Evolutionary conservation across 92 coral and sea anemone genomes (phyloP).

Genomic region (Blastomussa wellsi): DNA sequence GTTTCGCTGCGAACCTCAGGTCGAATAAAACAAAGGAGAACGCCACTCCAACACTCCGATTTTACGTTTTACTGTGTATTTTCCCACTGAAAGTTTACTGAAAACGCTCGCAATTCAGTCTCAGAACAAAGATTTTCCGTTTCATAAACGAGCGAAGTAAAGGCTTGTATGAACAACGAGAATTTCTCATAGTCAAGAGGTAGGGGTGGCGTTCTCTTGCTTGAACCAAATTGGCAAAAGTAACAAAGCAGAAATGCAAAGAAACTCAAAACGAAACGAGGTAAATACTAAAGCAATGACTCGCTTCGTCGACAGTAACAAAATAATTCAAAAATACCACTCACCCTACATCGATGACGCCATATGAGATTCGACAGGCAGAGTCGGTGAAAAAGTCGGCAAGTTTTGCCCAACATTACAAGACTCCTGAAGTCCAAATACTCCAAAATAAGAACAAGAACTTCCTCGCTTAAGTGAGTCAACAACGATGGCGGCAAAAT

Average conservation of each 20-base stretch:
- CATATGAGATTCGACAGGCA: constrained; percentile 99
- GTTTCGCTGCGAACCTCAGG: constrained; percentile 1
- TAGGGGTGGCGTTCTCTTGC: constrained; percentile 25
- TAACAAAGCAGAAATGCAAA: constrained; percentile 1
- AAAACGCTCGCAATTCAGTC: not conserved
- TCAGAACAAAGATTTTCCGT: constrained; percentile 4
- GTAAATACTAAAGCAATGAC: constrained; percentile 9
- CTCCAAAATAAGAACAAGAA: constrained; percentile 97
- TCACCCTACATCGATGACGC: constrained; percentile 99
- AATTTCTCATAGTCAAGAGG: not conserved
- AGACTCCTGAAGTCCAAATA: constrained; percentile 98
- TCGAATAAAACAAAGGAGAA: not conserved
- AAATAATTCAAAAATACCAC: constrained; percentile 61
- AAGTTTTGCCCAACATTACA: constrained; percentile 95
- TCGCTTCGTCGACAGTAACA: constrained; percentile 31
- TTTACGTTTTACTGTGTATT: not conserved
- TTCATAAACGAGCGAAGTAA: not conserved
- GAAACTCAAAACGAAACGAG: constrained; percentile 20
- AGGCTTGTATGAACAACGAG: not conserved
- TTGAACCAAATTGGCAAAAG: not conserved
- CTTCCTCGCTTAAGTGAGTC: constrained; percentile 98
- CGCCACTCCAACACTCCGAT: not conserved
- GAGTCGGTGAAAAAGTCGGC: constrained; percentile 97
- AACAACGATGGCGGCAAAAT: constrained; percentile 90
- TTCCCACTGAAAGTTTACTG: not conserved